Conservation (phyloP, 2,113 vertebrate genomes). For the Geococcyx californianus region DNA sequence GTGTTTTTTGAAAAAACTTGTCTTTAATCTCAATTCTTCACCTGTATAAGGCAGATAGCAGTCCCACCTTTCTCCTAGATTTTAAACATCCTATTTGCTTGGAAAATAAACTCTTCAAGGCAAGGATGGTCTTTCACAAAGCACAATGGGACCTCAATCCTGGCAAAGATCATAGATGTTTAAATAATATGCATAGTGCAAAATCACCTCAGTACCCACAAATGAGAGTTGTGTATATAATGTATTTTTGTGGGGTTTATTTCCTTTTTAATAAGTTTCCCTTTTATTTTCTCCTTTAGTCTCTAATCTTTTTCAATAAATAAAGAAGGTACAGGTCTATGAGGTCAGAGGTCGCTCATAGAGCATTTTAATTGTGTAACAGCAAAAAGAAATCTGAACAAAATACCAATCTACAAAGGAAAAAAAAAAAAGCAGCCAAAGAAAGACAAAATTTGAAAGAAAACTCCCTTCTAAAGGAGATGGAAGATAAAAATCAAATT, state of each 20-base stretch:
- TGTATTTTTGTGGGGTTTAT: not conserved
- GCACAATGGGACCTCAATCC: not conserved
- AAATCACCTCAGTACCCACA: not conserved
- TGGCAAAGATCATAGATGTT: not conserved
- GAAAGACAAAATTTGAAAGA: not conserved
- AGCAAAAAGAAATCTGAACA: not conserved
- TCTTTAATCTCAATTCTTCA: not conserved
- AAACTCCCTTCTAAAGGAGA: not conserved
- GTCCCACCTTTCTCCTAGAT: not conserved
- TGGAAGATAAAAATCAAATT: not conserved
- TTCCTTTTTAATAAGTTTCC: not conserved
- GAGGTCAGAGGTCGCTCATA: not conserved
- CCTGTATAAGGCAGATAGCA: not conserved
- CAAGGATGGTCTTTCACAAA: not conserved
- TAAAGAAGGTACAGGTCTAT: not conserved
- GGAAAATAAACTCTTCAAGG: not conserved
- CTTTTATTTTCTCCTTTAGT: not conserved
- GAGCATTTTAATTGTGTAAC: not conserved
- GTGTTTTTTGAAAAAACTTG: not conserved
- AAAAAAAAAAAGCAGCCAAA: constrained; percentile 23
- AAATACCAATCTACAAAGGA: not conserved
- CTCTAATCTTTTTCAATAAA: not conserved
- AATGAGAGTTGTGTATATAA: not conserved
- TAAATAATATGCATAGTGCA: not conserved
- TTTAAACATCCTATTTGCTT: not conserved